Percentiles rank a stretch among this genome's conserved stretches.
Conservation (phyloP, 2,113 vertebrate species). For the Brienomyrus longianalis region DNA sequence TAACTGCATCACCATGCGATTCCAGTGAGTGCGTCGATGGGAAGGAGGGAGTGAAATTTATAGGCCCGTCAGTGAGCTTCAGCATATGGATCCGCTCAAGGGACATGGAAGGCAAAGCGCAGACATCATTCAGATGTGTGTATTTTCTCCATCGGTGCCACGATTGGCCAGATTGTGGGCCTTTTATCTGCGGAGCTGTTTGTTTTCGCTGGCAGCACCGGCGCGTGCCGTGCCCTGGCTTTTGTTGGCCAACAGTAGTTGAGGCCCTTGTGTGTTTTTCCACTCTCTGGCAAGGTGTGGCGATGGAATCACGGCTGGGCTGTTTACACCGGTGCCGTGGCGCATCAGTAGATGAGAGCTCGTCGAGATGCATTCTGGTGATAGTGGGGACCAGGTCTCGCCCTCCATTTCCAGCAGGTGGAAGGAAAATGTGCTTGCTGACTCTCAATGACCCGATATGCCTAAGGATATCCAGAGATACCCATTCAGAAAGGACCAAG, state of each 20-base stretch:
- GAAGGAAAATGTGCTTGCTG: not conserved
- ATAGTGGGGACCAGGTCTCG: not conserved
- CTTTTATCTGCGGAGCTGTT: not conserved
- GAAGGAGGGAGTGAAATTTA: not conserved
- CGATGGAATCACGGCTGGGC: not conserved
- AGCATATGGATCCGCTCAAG: not conserved
- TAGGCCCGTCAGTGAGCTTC: not conserved
- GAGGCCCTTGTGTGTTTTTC: not conserved
- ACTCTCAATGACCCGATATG: conserved; percentile 1
- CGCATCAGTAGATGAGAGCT: not conserved
- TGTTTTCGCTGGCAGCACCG: not conserved
- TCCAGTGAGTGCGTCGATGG: not conserved
- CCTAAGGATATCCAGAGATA: not conserved
- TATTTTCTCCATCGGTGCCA: not conserved
- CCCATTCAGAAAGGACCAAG: not conserved
- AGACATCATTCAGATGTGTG: not conserved
- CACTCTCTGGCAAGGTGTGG: not conserved
- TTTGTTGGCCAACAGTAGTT: not conserved
- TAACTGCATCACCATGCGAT: not conserved
- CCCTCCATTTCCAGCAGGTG: not conserved
- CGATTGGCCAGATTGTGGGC: not conserved
- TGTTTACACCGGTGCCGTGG: not conserved
- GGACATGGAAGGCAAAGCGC: not conserved
- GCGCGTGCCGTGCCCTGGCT: not conserved
- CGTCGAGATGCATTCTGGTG: not conserved